A percentile compares a stretch with the other conserved stretches of the same genome.
These are phyloP conservation scores for Folsomia candida DNA, from an alignment of 2,888 invertebrate species.

Conservation along the genomic window DNA sequence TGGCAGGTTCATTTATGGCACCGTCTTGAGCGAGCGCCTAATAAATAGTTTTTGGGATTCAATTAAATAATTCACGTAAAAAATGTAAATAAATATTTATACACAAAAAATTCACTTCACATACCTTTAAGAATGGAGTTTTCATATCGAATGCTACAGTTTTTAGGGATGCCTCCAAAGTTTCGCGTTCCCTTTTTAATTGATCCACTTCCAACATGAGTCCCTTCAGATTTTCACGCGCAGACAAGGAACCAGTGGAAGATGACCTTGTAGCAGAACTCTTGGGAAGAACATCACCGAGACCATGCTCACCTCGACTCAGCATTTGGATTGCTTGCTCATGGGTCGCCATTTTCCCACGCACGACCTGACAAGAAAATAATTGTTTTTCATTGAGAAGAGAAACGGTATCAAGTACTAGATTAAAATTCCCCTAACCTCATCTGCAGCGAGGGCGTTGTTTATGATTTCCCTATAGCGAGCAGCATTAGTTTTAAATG, in stretches of 20 bases:
- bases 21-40: constrained; percentile 76
- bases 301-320: constrained; percentile 67
- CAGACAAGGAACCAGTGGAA: constrained; percentile 52
- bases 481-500: constrained; percentile 80
- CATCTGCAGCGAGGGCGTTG: constrained; percentile 48
- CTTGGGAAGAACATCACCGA: constrained; percentile 70
- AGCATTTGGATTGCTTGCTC: constrained; percentile 76
- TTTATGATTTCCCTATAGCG: constrained; percentile 72
- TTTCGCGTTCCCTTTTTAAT: constrained; percentile 84
- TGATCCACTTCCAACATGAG: constrained; percentile 83
- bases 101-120: no score
- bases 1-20: constrained; percentile 71
- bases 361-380: constrained; percentile 51
- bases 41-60: no score
- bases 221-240: constrained; percentile 66
- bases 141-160: constrained; percentile 78
- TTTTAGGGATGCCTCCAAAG: constrained; percentile 81
- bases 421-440: no score
- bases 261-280: constrained; percentile 58
- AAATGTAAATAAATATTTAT: no score
- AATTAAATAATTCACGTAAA: no score
- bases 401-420: neutral
- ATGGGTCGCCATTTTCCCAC: constrained; percentile 79
- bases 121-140: constrained; percentile 69
- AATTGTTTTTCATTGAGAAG: neutral